Evolutionary conservation across 1,140 invertebrate genomes (phyloP).

Genomic region (Brachionus angularis): DNA sequence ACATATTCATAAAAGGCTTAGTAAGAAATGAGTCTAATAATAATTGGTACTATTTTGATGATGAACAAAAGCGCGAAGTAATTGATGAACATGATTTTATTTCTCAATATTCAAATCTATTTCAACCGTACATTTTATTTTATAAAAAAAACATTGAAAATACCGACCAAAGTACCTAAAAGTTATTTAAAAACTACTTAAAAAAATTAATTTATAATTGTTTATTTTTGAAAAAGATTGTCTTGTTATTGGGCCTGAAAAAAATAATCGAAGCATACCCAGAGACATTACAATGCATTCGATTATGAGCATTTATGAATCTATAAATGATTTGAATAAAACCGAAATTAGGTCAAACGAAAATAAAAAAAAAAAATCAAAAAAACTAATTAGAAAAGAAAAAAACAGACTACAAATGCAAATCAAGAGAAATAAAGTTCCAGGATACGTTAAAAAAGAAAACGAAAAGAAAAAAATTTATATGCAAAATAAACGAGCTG

Average conservation of each 20-base stretch:
- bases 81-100: background rate
- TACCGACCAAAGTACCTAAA: no score
- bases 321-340: background rate
- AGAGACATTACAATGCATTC: background rate
- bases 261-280: no score
- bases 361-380: background rate
- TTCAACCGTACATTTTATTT: background rate
- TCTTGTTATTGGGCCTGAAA: background rate
- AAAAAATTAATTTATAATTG: background rate
- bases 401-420: background rate
- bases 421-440: background rate
- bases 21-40: background rate
- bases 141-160: no score
- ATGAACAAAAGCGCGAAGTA: background rate
- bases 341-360: background rate
- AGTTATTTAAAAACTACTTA: background rate
- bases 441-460: background rate
- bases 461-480: background rate
- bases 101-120: background rate
- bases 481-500: background rate
- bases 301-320: background rate
- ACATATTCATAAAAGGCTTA: background rate
- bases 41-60: background rate
- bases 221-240: background rate
- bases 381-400: slow-evolving; percentile 3